These are phyloP conservation scores for Dissostichus mawsoni DNA, from an alignment of 2,113 vertebrate species.

Conservation along the genomic window DNA sequence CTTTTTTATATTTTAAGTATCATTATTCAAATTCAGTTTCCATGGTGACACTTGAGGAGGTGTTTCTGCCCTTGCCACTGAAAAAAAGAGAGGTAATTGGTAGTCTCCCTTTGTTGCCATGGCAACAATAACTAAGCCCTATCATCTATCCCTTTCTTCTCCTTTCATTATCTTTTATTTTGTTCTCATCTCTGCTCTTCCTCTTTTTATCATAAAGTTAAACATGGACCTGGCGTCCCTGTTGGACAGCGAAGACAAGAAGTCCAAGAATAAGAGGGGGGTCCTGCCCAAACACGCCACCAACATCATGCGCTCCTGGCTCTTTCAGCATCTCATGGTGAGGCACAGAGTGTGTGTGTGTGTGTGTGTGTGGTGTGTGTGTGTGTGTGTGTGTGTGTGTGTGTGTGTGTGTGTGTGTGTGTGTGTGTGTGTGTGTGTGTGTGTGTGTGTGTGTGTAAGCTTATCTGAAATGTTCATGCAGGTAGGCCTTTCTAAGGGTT, in stretches of 20 bases:
- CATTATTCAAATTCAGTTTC: conserved; percentile 84
- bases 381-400: background rate
- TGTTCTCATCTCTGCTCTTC: background rate
- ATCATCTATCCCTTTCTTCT: conserved; percentile 27
- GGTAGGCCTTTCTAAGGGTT: background rate
- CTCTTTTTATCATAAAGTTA: conserved; percentile 85
- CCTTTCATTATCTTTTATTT: background rate
- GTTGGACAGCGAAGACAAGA: conserved; percentile 97
- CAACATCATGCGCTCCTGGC: conserved; percentile 99
- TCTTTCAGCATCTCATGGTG: conserved; percentile 99
- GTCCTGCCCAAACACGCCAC: conserved; percentile 98
- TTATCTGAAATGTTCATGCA: background rate
- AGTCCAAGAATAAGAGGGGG: conserved; percentile 97
- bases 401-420: background rate
- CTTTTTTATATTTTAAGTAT: conserved; percentile 78
- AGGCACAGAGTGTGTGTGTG: conserved; percentile 59
- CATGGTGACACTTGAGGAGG: conserved; percentile 83
- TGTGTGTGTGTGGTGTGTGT: too few species aligned
- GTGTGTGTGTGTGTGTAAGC: background rate
- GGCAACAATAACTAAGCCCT: conserved; percentile 81
- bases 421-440: too few species aligned
- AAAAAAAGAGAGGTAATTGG: conserved; percentile 77
- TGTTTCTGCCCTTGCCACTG: conserved; percentile 79
- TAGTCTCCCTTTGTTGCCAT: conserved; percentile 83
- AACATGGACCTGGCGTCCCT: conserved; percentile 97